Conservation (phyloP, 2,113 vertebrate genomes). For the Ia io region DNA sequence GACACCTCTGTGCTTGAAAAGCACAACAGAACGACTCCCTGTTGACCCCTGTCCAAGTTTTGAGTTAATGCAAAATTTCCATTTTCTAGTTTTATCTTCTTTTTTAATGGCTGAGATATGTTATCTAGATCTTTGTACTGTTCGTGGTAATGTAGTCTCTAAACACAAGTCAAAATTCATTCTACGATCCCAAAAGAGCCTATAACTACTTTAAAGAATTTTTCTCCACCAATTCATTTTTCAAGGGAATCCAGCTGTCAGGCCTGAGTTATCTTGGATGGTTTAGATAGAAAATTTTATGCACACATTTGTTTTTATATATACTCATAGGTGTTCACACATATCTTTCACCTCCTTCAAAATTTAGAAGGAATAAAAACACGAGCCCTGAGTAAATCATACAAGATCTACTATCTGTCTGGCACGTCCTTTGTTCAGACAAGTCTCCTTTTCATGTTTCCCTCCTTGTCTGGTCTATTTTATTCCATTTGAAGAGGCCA, state of each 20-base stretch:
- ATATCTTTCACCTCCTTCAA: conserved; percentile 73
- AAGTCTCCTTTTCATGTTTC: not conserved
- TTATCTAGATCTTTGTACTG: conserved; percentile 71
- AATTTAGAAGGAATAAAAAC: conserved; percentile 74
- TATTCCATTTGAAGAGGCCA: conserved; percentile 68
- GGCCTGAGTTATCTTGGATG: conserved; percentile 70
- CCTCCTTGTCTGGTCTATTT: not conserved
- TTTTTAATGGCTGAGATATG: conserved; percentile 68
- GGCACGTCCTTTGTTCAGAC: conserved; percentile 50
- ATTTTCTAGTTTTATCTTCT: conserved; percentile 66
- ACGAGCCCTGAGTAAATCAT: conserved; percentile 70
- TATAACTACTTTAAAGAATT: conserved; percentile 76
- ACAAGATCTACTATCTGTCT: conserved; percentile 62
- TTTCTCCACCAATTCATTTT: conserved; percentile 68
- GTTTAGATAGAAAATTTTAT: conserved; percentile 73
- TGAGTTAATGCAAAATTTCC: conserved; percentile 71
- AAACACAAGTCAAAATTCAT: conserved; percentile 77
- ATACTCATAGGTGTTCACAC: conserved; percentile 69
- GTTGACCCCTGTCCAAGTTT: conserved; percentile 62
- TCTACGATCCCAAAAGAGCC: conserved; percentile 77
- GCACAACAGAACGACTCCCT: conserved; percentile 40
- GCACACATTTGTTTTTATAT: conserved; percentile 79
- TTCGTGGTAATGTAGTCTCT: conserved; percentile 73
- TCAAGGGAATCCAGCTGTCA: conserved; percentile 76
- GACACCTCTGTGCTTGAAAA: conserved; percentile 41